Evolutionary conservation across 2,113 vertebrate genomes (phyloP), one percentile per base, ranked within the genome.

Genomic region (Carassius gibelio): DNA sequence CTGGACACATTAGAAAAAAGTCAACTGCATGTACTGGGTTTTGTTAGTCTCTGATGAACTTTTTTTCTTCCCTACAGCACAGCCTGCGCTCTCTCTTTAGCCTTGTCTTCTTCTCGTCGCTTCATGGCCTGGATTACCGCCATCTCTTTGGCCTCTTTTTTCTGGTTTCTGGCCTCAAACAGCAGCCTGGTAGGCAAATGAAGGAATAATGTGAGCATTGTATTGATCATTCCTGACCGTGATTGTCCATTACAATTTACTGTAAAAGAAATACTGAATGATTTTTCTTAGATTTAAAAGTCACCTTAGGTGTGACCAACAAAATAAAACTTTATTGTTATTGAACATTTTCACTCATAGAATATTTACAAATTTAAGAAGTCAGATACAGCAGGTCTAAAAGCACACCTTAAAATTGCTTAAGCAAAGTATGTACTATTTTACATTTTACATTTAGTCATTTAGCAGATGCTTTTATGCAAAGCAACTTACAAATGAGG

Each of bases 71-170:
- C 84, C 90, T 95, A 91, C 62, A 89, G 69, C n/a, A 90, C 89
- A 66, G 90, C 88, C 88, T 88, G 90, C 69, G 83, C 62, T 89
- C 90, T 84, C 72, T 93, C 94, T 92, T 94, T 93, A 81, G 89
- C 92, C 79, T 91, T 92, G 6, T 92, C 93, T 68, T 93, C 92
- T 64, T 95, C 95, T 91, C 93, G 91, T 82, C 75, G 91, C 84
- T 94, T 95, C 93, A 93, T 94, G 78, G 96, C 97, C 90, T 99
- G 96, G 91, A 98, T 93, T 80, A 97, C 96, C 26, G 97, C 98
- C 34, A 98, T 94, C 91, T 99, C 98, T 88, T 98, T 98, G 2
- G 97, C 97, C 91, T 99, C 97, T 48, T 99, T 99, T 94, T 98
- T 99, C 94, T 98, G 96, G 91, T 99, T 99, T 82, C 98, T 94